Evolutionary conservation across 1,140 invertebrate genomes (phyloP), one percentile per base, ranked within the genome.

Genomic region (Aphaenogaster ashmeadi): DNA sequence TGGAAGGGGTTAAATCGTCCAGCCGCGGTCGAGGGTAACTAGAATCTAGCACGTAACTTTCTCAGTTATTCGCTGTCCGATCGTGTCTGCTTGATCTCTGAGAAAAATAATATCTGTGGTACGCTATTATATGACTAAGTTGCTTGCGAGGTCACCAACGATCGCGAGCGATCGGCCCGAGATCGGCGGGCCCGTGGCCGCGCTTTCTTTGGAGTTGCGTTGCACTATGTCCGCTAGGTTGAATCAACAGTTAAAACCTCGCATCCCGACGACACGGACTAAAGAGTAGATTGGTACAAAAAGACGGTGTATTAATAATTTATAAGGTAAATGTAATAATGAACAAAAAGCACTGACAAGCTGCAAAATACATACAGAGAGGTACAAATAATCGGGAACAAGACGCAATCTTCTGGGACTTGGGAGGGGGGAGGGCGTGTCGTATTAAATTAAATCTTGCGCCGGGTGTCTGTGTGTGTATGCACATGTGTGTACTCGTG

Each of bases 281-380:
- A 56, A 38, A 64, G 47, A 87, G 66, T 36, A 87, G 72, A 89
- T 36, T 89, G 88, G 89, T 89, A 87, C 67, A 86, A 72, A 87
- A 90, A 90, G 21, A 54, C 27, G 71, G 52, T 78, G 62, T 72
- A 50, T 83, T 79, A 62, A 84, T 81, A 18, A 75, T 77, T 88
- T 78, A 50, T 69, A 78, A 86, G 80, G 79, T 67, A 69, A 27
- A 83, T 89, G 44, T 90, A 88, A 83, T 90, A 89, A 75, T 88
- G 86, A 91, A 90, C 89, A 91, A 74, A 84, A 91, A 91, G 89
- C 90, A 89, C 72, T 91, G 89, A 90, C 89, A 91, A 91, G 87
- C 87, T 91, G 83, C 89, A 91, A 80, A 91, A 91, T 91, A 91
- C 89, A 87, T 91, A 91, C 84, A 88, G 90, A 91, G 90, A 91